Percentiles rank a stretch among this genome's conserved stretches.
Evolutionary conservation across 2,113 vertebrate genomes (phyloP).

Genomic region (Illadopsis cleaveri): DNA sequence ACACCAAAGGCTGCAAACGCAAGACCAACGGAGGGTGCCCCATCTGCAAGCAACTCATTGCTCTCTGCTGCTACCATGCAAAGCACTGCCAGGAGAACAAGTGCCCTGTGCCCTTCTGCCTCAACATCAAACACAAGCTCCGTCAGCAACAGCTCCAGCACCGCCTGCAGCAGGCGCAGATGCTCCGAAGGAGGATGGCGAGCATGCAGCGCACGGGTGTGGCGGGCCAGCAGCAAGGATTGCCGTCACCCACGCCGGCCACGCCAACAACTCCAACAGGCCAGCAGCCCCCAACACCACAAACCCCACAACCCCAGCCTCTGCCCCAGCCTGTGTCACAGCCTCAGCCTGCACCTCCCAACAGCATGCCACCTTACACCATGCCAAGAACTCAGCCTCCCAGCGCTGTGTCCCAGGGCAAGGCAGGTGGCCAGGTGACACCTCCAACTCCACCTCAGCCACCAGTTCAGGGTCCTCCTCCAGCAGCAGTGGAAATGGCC

Average conservation of each 20-base stretch:
- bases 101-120: conserved; percentile 96
- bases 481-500: conserved; percentile 95
- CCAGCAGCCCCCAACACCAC: conserved; percentile 89
- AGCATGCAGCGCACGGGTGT: conserved; percentile 93
- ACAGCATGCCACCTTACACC: conserved; percentile 74
- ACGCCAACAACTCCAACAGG: conserved; percentile 87
- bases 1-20: conserved; percentile 96
- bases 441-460: conserved; percentile 75
- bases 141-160: conserved; percentile 97
- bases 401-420: conserved; percentile 78
- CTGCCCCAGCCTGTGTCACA: conserved; percentile 71
- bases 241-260: conserved; percentile 89
- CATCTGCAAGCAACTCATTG: conserved; percentile 98
- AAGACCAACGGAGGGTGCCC: conserved; percentile 97
- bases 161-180: conserved; percentile 94
- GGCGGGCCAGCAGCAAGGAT: conserved; percentile 80
- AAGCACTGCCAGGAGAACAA: conserved; percentile 99
- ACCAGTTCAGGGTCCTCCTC: conserved; percentile 86
- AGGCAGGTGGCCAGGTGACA: conserved; percentile 78
- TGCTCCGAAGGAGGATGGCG: conserved; percentile 94
- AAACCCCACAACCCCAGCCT: conserved; percentile 87
- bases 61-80: conserved; percentile 96
- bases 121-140: conserved; percentile 98
- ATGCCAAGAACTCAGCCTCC: conserved; percentile 75
- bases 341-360: conserved; percentile 77